Evolutionary conservation across 30 jellyfish, hydroid and myxozoan genomes (phyloP).

Genomic region (Rhopilema esculentum): DNA sequence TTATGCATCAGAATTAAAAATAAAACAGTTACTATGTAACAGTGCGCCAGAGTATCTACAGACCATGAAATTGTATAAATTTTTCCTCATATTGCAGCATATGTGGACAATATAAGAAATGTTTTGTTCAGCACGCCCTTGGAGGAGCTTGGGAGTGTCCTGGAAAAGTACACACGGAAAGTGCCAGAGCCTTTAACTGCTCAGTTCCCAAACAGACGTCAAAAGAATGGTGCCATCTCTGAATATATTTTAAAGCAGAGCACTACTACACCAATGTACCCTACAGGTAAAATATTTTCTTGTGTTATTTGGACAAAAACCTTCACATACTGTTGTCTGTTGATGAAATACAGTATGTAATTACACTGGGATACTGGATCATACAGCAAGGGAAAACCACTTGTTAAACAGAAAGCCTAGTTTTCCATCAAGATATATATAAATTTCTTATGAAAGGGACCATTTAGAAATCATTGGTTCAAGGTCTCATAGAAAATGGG

Average conservation of each 20-base stretch:
- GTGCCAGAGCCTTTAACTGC: slow-evolving; percentile 33
- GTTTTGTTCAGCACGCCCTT: slow-evolving; percentile 18
- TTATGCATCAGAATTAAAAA: not conserved
- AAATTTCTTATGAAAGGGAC: not conserved
- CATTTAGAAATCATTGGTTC: not conserved
- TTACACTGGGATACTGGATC: not conserved
- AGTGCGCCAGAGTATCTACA: slow-evolving; percentile 8
- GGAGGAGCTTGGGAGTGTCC: slow-evolving; percentile 24
- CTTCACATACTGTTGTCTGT: not conserved
- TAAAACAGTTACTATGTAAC: not conserved
- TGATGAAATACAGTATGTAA: not conserved
- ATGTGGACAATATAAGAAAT: slow-evolving; percentile 7
- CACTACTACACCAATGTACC: slow-evolving; percentile 31
- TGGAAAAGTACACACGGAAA: slow-evolving; percentile 9
- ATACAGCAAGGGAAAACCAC: not conserved
- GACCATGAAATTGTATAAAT: slow-evolving; percentile 11
- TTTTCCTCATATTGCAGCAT: slow-evolving; percentile 8
- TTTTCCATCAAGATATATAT: not conserved
- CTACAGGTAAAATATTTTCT: slow-evolving; percentile 15
- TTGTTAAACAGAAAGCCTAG: not conserved
- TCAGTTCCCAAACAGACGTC: slow-evolving; percentile 32
- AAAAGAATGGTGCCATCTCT: slow-evolving; percentile 17
- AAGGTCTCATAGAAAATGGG: not conserved
- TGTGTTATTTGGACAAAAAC: slow-evolving; percentile 18
- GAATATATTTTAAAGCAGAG: slow-evolving; percentile 9